Base-by-base conservation (phyloP, 2,888 invertebrate genomes). In the Sicus ferrugineus region DNA sequence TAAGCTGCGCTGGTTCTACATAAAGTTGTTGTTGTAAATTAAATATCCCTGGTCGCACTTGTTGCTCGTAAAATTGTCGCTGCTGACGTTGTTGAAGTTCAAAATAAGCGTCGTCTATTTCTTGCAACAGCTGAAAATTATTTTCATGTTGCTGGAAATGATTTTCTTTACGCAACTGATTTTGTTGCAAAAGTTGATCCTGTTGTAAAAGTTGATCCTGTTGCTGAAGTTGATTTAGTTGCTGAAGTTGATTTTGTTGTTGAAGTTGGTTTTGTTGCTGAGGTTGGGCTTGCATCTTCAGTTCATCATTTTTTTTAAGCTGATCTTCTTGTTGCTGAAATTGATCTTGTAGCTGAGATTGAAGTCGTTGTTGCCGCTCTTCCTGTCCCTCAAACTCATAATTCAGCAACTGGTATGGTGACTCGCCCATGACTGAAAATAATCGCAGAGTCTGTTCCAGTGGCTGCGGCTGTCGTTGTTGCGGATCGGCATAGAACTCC, bases 221-320 rank as follows among this genome's bases (percentile, higher is more conserved):
- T 42, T 62, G 46, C 26, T 30, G 58, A 26, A 9, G 21, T 62
- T 62, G 62, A 42, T 19, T 11, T 4, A 19, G 42, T 34, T 62
- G n/a, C 46, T 62, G 62, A 23, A 21, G 26, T 61, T 61, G 28
- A 14, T 9, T 7, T 54, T 19, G 26, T 54, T 19, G 23, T n/a
- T 54, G 23, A 11, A 23, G 26, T 54, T 19, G 54, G 3, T 54
- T 7, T 19, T 23, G 54, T 23, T 38, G 61, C 19, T 61, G 61
- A 38, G 19, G 19, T 16, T 58, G 58, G 21, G 26, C 14, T 14
- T 62, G 42, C 26, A 11, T 42, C 16, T 46, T 4, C 21, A 21
- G 38, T 16, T 16, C n/a, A 21, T n/a, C 31, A 23, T 61, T 30
- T 16, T 26, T 16, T 42, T 46, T 26, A 30, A 46, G 11, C 34